Percentiles rank a stretch among this genome's conserved stretches.
Evolutionary conservation across 2,113 vertebrate species (phyloP).

Genomic region (Egretta garzetta): DNA sequence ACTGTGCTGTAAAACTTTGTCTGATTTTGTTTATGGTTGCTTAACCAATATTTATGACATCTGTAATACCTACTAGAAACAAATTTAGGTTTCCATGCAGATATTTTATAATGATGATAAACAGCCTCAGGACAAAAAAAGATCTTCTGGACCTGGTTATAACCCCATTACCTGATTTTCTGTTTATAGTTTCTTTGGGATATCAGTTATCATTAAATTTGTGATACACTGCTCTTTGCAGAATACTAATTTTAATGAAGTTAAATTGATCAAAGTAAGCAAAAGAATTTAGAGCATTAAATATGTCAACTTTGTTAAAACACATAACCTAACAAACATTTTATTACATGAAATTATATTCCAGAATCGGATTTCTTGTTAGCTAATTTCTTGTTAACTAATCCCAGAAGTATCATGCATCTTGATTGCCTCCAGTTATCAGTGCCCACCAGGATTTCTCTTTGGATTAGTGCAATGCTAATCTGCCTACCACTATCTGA

Average conservation of each 20-base stretch:
- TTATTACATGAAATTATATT: background rate
- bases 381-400: background rate
- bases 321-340: background rate
- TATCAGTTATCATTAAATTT: background rate
- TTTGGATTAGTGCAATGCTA: background rate
- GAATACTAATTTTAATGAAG: background rate
- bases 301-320: background rate
- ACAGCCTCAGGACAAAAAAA: background rate
- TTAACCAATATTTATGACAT: background rate
- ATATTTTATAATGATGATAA: background rate
- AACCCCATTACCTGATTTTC: background rate
- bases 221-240: background rate
- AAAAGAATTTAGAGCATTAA: conserved; percentile 20
- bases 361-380: background rate
- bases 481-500: background rate
- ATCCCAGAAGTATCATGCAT: background rate
- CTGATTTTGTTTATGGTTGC: background rate
- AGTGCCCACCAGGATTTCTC: background rate
- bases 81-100: background rate
- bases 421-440: background rate
- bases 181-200: background rate
- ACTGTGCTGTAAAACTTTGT: background rate
- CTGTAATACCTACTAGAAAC: background rate
- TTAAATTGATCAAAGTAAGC: conserved; percentile 2
- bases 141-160: background rate